Percentiles rank a stretch among this genome's conserved stretches.
Evolutionary conservation across 2,888 invertebrate species (phyloP).

Genomic region (Acronicta alni): DNA sequence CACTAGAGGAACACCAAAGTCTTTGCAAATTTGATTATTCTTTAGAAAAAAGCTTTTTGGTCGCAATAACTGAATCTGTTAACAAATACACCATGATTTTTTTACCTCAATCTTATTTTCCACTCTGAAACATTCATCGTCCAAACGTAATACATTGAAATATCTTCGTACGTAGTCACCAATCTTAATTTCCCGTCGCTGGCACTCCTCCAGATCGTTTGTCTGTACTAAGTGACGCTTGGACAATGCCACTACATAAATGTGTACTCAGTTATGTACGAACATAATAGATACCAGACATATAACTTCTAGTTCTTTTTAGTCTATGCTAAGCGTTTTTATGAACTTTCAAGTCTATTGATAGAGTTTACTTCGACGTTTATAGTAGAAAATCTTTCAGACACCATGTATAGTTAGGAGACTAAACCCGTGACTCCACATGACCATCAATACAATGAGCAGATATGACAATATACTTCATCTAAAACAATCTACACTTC

Average conservation of each 20-base stretch:
- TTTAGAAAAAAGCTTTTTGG: no score
- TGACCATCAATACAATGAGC: neutral
- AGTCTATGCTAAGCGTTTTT: no score
- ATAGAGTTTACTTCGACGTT: no score
- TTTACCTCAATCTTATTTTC: conserved; percentile 11
- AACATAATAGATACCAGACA: conserved; percentile 41
- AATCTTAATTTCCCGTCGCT: conserved; percentile 56
- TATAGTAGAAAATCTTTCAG: neutral
- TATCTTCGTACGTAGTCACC: conserved; percentile 47
- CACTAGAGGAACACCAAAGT: no score
- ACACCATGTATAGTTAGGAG: neutral
- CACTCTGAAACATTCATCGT: conserved; percentile 31
- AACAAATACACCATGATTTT: neutral
- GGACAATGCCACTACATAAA: conserved; percentile 44
- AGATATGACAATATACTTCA: conserved; percentile 7
- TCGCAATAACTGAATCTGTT: no score
- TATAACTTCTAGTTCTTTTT: conserved; percentile 20
- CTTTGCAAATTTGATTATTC: no score
- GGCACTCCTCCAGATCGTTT: conserved; percentile 55
- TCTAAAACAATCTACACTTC: conserved; percentile 27
- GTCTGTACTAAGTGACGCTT: conserved; percentile 56
- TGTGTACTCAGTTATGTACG: conserved; percentile 44
- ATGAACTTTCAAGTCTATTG: no score
- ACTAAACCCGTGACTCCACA: neutral
- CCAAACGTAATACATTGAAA: conserved; percentile 44